Evolutionary conservation across 2,113 vertebrate genomes (phyloP), one percentile per base, ranked within the genome.

Genomic region (Geococcyx californianus): DNA sequence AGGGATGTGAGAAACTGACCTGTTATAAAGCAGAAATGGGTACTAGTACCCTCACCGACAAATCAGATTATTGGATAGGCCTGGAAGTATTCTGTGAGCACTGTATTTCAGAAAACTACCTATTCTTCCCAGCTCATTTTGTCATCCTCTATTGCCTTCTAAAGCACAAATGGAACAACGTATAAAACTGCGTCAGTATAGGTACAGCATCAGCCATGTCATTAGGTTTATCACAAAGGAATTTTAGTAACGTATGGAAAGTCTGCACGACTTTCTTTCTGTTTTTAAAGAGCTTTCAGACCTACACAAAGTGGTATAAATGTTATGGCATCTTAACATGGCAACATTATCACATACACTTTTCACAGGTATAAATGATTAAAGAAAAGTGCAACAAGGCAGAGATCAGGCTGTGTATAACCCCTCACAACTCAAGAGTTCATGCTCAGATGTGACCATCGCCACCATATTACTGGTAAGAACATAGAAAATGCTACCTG

Each of bases 81-180:
- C 21, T 11, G 11, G 47, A 49, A 49, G 24, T 49, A 49, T 20
- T 49, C 21, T 21, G 47, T 21, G 20, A 45, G 13, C 5, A 40
- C 25, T 13, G 0, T 1, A 47, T 21, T 60, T 64, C 78, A 82
- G 52, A 82, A 85, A 90, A 45, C 5, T 11, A 67, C 8, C 7
- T 23, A 18, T 36, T 86, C 59, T 77, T 40, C 31, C 59, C 40
- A 73, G 24, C 11, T 73, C 17, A 24, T 20, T 64, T 28, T 60
- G 21, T 47, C 38, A 55, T 13, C 56, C 16, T 29, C 1, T 18
- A 40, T 10, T 16, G 5, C 7, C 26, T 75, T 74, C 19, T 42
- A n/a, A 76, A 83, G 67, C 45, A 1, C 4, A 79, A 85, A 0
- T 4, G 1, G n/a, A 84, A 74, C 54, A 12, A 21, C 0, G 3